Conservation (phyloP, 2,113 vertebrate genomes). For the Paedocypris sp. region DNA sequence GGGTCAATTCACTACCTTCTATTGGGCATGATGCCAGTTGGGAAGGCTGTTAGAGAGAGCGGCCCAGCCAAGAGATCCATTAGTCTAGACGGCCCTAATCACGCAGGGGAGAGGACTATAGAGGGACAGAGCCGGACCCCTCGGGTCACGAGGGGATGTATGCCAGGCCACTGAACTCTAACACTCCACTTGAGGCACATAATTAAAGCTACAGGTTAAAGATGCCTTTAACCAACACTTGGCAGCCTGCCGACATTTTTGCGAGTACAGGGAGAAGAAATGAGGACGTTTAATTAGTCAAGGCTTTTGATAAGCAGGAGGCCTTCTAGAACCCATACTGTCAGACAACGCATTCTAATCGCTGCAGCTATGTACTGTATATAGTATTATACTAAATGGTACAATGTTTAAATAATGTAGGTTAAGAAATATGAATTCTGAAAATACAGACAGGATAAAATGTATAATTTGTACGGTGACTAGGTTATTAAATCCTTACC, state of each 20-base stretch:
- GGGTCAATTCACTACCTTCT: conserved; percentile 15
- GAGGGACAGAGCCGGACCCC: not conserved
- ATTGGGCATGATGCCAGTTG: conserved; percentile 14
- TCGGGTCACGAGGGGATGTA: not conserved
- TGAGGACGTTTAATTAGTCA: not conserved
- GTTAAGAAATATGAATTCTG: too few species aligned
- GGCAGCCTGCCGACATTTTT: not conserved
- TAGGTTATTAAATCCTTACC: too few species aligned
- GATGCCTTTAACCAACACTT: not conserved
- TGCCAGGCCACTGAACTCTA: not conserved
- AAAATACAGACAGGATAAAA: too few species aligned
- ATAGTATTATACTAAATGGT: too few species aligned
- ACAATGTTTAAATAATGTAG: too few species aligned
- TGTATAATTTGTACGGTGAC: too few species aligned
- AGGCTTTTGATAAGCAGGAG: not conserved
- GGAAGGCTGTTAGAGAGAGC: not conserved
- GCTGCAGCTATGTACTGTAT: not conserved
- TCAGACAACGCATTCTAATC: not conserved
- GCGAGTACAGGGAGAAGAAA: not conserved
- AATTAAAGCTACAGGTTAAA: conserved; percentile 2
- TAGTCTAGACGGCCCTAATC: conserved; percentile 27
- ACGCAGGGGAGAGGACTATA: not conserved
- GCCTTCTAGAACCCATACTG: not conserved
- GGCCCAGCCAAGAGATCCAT: conserved; percentile 14
- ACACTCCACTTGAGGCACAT: not conserved